Conservation (phyloP, 2,888 invertebrate genomes). For the Plebejus melissa region DNA sequence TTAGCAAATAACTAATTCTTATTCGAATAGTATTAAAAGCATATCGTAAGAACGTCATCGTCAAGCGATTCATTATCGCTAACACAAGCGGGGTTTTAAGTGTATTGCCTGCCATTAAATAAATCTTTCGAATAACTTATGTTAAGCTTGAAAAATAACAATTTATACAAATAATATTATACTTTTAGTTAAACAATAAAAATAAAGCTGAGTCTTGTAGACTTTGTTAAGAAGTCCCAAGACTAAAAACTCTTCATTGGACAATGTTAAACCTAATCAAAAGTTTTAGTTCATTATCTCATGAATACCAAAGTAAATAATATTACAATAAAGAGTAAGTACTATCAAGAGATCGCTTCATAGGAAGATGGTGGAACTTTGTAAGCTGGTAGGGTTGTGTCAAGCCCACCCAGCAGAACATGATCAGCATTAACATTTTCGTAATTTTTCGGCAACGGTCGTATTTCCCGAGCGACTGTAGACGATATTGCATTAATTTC, state of each 20-base stretch:
- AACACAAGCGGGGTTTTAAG: background rate
- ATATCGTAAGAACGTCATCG: background rate
- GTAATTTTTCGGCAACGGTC: too few species aligned
- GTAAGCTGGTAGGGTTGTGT: too few species aligned
- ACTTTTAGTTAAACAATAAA: background rate
- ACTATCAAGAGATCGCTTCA: background rate
- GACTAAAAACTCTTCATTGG: constrained; percentile 1
- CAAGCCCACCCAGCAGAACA: too few species aligned
- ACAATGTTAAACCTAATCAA: background rate
- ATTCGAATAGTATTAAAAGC: background rate
- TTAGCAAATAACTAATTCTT: background rate
- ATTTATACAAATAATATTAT: background rate
- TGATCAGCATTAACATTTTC: too few species aligned
- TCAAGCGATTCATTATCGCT: background rate
- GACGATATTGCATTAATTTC: too few species aligned
- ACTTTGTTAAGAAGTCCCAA: constrained; percentile 6
- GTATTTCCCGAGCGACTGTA: too few species aligned
- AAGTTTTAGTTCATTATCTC: constrained; percentile 5
- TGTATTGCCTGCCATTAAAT: background rate
- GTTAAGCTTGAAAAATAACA: background rate
- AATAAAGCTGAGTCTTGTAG: background rate
- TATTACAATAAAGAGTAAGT: background rate
- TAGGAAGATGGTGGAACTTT: too few species aligned
- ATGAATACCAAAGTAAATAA: background rate
- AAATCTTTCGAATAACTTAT: background rate